Percentiles rank a stretch among this genome's conserved stretches.
Conservation (phyloP, 2,113 vertebrate genomes). For the Ellobius talpinus region DNA sequence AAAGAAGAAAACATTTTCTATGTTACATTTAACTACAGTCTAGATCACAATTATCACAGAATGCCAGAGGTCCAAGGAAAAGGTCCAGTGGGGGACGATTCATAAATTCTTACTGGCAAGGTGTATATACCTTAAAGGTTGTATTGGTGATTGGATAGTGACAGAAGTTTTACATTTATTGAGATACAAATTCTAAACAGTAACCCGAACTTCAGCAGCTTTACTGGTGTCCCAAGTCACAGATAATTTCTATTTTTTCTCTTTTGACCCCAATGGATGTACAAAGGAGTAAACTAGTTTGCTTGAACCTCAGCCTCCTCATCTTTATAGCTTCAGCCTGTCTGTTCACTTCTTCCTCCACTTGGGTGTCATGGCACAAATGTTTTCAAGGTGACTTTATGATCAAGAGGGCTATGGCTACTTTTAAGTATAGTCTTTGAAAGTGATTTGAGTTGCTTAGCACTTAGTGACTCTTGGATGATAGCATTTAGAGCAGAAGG, state of each 20-base stretch:
- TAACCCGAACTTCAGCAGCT: background rate
- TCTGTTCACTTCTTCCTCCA: background rate
- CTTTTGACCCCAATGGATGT: background rate
- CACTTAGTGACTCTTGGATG: background rate
- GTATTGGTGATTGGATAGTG: background rate
- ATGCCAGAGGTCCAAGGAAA: background rate
- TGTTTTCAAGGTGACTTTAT: background rate
- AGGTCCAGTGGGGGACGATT: background rate
- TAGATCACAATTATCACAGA: background rate
- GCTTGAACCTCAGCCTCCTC: background rate
- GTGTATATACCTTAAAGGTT: background rate
- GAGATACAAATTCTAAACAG: background rate
- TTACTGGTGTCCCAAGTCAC: background rate
- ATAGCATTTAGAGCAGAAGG: constrained; percentile 38
- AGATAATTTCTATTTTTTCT: background rate
- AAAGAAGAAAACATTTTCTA: background rate
- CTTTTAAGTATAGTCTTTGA: constrained; percentile 51
- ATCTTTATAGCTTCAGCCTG: background rate
- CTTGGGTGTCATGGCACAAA: background rate
- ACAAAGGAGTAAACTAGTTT: background rate
- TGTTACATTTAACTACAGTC: background rate
- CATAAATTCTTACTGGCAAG: background rate
- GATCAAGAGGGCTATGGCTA: background rate
- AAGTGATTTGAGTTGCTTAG: constrained; percentile 43
- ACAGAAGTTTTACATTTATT: background rate